Conservation (phyloP, 2,888 invertebrate genomes). For the Lycophotia porphyrea region DNA sequence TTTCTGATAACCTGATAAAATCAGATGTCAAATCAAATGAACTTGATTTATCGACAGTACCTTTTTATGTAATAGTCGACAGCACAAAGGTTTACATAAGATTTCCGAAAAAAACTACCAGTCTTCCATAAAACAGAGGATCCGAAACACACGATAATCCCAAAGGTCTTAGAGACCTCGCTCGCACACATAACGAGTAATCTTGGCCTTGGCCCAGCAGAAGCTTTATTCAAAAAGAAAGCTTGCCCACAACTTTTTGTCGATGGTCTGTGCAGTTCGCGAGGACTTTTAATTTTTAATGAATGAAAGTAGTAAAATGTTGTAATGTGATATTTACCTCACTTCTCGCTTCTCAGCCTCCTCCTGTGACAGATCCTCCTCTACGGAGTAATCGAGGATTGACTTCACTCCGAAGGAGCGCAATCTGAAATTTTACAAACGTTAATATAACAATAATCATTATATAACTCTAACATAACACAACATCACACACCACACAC, state of each 20-base stretch:
- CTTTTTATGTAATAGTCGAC: not conserved
- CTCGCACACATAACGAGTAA: not conserved
- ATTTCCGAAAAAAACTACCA: not conserved
- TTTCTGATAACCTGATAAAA: not conserved
- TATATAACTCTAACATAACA: too few relatives aligned
- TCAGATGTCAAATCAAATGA: not conserved
- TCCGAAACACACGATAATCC: not conserved
- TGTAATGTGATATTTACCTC: slow-evolving; percentile 91
- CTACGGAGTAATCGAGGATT: slow-evolving; percentile 99
- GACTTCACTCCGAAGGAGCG: slow-evolving; percentile 99
- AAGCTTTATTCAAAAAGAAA: not conserved
- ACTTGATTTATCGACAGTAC: slow-evolving; percentile 5
- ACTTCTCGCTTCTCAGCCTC: slow-evolving; percentile 98
- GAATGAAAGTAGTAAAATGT: not conserved
- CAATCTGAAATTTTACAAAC: slow-evolving; percentile 89
- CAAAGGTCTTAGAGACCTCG: not conserved
- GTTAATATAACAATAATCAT: too few relatives aligned
- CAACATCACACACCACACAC: too few relatives aligned
- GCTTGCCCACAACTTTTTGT: not conserved
- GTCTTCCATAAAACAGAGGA: not conserved
- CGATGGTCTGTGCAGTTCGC: not conserved
- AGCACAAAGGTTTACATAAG: not conserved
- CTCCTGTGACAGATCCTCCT: slow-evolving; percentile 98
- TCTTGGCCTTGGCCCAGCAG: not conserved
- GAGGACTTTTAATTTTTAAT: not conserved